Conservation (phyloP, 2,797 vertebrate species). For the Lepilemur ruficaudatus region DNA sequence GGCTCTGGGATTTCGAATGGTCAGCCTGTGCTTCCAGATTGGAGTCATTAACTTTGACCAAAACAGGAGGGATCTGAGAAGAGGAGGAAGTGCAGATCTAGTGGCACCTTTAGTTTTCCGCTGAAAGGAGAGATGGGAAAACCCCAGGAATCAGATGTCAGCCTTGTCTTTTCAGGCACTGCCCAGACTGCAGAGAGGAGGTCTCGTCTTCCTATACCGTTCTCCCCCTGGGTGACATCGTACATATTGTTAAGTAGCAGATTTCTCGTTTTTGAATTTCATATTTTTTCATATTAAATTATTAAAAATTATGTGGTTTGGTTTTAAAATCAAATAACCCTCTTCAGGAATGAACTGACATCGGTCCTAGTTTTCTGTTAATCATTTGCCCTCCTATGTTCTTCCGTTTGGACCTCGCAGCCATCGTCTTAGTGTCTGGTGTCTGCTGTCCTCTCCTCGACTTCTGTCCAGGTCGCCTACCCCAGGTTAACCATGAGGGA, state of each 20-base stretch:
- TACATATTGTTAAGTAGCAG: neutral
- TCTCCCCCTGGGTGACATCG: neutral
- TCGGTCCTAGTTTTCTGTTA: neutral
- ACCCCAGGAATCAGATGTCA: neutral
- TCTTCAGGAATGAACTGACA: neutral
- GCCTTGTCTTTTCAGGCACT: fast-evolving
- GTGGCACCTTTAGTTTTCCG: neutral
- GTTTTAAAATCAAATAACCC: neutral
- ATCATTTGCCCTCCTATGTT: neutral
- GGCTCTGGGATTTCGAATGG: neutral
- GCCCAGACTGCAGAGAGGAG: neutral
- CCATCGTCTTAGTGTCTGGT: neutral
- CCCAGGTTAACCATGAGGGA: neutral
- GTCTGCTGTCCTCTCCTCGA: neutral
- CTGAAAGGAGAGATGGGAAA: neutral
- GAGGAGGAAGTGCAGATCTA: neutral
- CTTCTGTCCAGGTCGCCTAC: neutral
- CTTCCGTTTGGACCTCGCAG: neutral
- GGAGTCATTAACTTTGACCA: constrained; percentile 20
- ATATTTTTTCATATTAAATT: neutral
- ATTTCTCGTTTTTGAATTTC: constrained; percentile 20
- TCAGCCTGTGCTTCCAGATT: neutral
- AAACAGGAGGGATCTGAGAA: neutral
- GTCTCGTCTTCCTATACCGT: neutral
- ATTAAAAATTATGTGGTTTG: constrained; percentile 7